A percentile compares a stretch with the other conserved stretches of the same genome.
These are phyloP conservation scores for Cabera pusaria DNA, from an alignment of 2,888 invertebrate species.

Conservation along the genomic window DNA sequence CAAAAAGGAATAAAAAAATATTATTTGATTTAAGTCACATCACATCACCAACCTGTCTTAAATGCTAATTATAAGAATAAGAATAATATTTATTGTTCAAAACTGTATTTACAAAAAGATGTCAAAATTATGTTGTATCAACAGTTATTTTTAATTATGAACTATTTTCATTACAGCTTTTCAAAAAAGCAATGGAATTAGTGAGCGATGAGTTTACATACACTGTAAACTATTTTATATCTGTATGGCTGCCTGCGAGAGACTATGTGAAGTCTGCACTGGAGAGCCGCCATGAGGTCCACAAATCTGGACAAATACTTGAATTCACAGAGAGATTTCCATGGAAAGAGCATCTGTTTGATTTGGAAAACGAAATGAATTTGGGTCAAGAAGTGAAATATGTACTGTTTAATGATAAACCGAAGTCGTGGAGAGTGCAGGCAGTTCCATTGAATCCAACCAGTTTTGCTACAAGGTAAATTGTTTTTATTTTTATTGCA, in stretches of 20 bases:
- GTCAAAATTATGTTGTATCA: too few relatives aligned
- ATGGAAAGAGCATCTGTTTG: constrained; percentile 95
- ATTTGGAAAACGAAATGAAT: constrained; percentile 89
- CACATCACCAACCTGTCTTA: too few relatives aligned
- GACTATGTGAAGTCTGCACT: constrained; percentile 89
- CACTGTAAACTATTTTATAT: constrained; percentile 84
- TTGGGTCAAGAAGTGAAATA: constrained; percentile 87
- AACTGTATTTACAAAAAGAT: too few relatives aligned
- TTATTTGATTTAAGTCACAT: too few relatives aligned
- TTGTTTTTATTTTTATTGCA: too few relatives aligned
- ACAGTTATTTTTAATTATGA: neutral
- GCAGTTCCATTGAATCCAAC: constrained; percentile 88
- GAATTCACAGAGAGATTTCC: constrained; percentile 89
- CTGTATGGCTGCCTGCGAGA: constrained; percentile 94
- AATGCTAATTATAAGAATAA: too few relatives aligned
- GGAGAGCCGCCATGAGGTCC: constrained; percentile 73
- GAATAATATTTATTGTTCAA: too few relatives aligned
- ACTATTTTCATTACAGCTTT: constrained; percentile 61
- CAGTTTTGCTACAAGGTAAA: constrained; percentile 88
- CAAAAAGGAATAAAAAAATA: too few relatives aligned
- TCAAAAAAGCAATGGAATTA: constrained; percentile 89
- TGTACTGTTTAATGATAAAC: constrained; percentile 87
- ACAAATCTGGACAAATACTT: constrained; percentile 92
- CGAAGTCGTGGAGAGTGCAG: constrained; percentile 91
- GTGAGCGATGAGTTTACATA: constrained; percentile 92